These are phyloP conservation scores for Arion vulgaris DNA, from an alignment of 1,140 invertebrate species.

Conservation along the genomic window DNA sequence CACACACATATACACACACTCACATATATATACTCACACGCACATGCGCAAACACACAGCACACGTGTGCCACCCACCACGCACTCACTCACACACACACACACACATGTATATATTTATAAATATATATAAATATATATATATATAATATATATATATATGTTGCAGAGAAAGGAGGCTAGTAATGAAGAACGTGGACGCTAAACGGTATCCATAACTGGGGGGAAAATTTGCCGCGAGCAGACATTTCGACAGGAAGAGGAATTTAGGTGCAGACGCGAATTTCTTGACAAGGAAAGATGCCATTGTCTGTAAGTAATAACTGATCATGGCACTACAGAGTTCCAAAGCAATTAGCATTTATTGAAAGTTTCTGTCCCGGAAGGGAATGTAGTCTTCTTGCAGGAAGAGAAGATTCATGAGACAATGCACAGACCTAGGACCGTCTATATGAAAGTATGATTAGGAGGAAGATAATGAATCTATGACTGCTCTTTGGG, in stretches of 20 bases:
- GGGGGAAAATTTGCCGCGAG: background rate
- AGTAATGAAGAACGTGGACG: no score
- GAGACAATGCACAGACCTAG: background rate
- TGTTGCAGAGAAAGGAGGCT: no score
- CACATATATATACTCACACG: no score
- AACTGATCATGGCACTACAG: background rate
- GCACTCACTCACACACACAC: no score
- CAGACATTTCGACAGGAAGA: background rate
- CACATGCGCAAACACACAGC: no score
- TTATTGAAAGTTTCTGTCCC: background rate
- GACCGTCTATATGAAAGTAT: background rate
- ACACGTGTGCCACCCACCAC: no score
- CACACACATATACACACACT: no score
- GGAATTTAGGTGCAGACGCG: background rate
- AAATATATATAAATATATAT: no score
- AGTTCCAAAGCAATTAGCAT: conserved; percentile 13
- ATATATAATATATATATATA: no score
- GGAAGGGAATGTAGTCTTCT: background rate
- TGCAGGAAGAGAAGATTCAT: background rate
- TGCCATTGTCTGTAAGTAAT: conserved; percentile 6
- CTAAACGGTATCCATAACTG: no score
- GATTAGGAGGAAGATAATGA: background rate
- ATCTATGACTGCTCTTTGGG: background rate
- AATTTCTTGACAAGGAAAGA: background rate
- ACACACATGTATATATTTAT: no score